Evolutionary conservation across 1,140 invertebrate genomes (phyloP), one percentile per base, ranked within the genome.

Genomic region (Scaptomyza hsui): DNA sequence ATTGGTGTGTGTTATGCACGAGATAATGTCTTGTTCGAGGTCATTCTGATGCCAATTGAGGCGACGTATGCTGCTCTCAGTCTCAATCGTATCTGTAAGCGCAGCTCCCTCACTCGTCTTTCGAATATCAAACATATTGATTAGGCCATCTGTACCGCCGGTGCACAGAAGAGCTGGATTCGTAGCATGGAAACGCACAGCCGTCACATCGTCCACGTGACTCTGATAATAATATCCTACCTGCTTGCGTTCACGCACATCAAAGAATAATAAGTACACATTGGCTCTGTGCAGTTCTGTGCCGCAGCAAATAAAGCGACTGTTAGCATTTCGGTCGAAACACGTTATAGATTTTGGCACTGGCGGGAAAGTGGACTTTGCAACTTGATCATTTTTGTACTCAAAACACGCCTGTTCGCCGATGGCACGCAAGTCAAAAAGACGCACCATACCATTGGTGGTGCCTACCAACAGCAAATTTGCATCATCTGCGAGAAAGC

Each of bases 151-250:
- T 0, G 94, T 94, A 16, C 96, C 95, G 0, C 96, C 96, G 0
- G 95, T 94, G 42, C 94, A 94, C 44, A 98, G 83, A 15, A 93
- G 91, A 90, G 97, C 94, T 7, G 93, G 90, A 85, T 96, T 94
- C n/a, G 74, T 92, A 37, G 94, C 93, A 93, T 97, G 95, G 91
- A 98, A 99, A 75, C 93, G 92, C 0, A 97, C 93, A 89, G 95
- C 93, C 26, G 96, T 96, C 9, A 98, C 93, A 90, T 97, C 97
- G 92, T 97, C 96, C 67, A 94, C 94, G 80, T 98, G 97, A 21
- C 95, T 95, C 78, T 98, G 95, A 94, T 95, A 96, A 90, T 98
- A 98, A 7, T 95, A 96, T 2, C 97, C 97, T 3, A 98, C 90
- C 10, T 96, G 91, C 73, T 94, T 93, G 0, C 93, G 90, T 52